These are phyloP conservation scores for Drosophila tanythrix DNA, from an alignment of 2,888 invertebrate genomes.

Conservation along the genomic window DNA sequence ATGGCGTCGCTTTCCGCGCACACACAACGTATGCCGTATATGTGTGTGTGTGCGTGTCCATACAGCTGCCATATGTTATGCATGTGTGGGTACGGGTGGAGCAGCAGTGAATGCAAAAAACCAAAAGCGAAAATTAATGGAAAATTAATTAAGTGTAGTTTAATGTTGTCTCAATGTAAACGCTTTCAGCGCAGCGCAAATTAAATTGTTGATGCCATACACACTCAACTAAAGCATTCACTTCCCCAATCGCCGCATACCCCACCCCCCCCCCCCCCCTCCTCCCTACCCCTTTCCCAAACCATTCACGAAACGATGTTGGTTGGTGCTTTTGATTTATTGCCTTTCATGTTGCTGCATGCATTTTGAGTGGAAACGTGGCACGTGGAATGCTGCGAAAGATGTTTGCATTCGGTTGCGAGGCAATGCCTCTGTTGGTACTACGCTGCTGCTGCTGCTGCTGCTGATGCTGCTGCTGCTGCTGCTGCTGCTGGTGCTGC, in stretches of 20 bases:
- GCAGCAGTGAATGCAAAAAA: slow-evolving; percentile 19
- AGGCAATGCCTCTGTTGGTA: not conserved
- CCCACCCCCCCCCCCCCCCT: not conserved
- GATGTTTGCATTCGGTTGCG: slow-evolving; percentile 20
- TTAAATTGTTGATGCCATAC: slow-evolving; percentile 67
- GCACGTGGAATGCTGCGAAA: not conserved
- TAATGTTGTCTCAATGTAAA: slow-evolving; percentile 78
- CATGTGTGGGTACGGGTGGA: not conserved
- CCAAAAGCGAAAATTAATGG: slow-evolving; percentile 71
- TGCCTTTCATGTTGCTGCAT: slow-evolving; percentile 58
- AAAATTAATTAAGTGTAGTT: slow-evolving; percentile 77
- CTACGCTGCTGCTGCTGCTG: too few relatives aligned
- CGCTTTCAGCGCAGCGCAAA: slow-evolving; percentile 75
- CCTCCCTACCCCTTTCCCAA: too few relatives aligned
- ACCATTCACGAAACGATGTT: slow-evolving; percentile 7
- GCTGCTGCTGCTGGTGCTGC: not conserved
- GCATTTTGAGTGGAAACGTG: slow-evolving; percentile 41
- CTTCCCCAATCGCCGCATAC: not conserved
- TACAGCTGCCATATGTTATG: not conserved
- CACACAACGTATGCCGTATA: slow-evolving; percentile 32
- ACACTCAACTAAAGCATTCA: slow-evolving; percentile 3
- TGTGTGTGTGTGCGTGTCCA: not conserved
- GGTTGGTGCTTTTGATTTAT: slow-evolving; percentile 66
- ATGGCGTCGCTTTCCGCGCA: slow-evolving; percentile 24
- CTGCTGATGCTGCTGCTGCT: too few relatives aligned